phyloP scores from a whole-genome alignment of 2,797 vertebrate genomes.

The Rhinatrema bivittatum region DNA sequence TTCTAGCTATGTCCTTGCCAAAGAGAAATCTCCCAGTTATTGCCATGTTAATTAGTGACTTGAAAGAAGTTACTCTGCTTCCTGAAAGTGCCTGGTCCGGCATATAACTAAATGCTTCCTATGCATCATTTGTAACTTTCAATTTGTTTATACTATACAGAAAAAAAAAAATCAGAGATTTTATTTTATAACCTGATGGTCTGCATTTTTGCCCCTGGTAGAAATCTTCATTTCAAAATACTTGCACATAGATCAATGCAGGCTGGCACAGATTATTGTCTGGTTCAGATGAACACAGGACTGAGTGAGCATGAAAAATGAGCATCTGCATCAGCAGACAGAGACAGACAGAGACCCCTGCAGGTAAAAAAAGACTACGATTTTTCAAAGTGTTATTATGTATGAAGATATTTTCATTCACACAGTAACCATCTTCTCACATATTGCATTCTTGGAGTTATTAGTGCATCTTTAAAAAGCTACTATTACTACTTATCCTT shows the following conservation, averaged over 20 bases:
- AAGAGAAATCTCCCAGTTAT: background rate
- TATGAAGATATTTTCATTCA: no score
- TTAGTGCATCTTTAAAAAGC: constrained; percentile 18
- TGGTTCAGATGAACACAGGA: constrained; percentile 8
- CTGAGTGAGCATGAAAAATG: background rate
- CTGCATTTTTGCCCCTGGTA: constrained; percentile 7
- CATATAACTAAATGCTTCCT: constrained; percentile 2
- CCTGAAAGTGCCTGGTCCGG: constrained; percentile 3
- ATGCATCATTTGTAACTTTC: constrained; percentile 3
- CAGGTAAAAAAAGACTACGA: background rate
- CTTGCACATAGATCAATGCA: background rate
- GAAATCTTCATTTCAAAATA: constrained; percentile 13
- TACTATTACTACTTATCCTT: no score
- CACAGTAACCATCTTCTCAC: no score
- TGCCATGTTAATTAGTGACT: constrained; percentile 7
- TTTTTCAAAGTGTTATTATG: no score
- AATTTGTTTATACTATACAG: constrained; percentile 12
- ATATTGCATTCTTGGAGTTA: no score
- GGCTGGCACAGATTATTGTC: constrained; percentile 4
- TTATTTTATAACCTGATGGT: constrained; percentile 6
- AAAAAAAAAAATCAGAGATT: constrained; percentile 15
- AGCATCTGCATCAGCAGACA: background rate
- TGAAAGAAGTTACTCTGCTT: constrained; percentile 10
- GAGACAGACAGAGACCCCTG: constrained; percentile 11
- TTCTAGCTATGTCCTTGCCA: no score